Evolutionary conservation across 2,888 invertebrate species (phyloP).

Genomic region (Vesta saturnalis): DNA sequence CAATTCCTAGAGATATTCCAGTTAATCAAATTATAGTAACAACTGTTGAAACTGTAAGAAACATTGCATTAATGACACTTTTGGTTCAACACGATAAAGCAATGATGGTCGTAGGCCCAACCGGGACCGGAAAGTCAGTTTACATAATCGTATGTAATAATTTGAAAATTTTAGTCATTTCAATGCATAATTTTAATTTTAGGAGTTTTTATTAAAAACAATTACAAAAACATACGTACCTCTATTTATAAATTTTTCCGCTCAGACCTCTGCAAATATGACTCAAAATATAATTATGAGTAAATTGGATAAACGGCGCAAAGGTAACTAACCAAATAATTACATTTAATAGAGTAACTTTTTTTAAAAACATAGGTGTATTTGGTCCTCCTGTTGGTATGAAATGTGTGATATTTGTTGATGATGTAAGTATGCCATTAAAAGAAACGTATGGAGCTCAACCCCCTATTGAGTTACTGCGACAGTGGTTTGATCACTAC

Average conservation of each 20-base stretch:
- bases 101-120: constrained; percentile 90
- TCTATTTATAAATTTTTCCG: constrained; percentile 90
- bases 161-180: too few species aligned
- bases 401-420: constrained; percentile 89
- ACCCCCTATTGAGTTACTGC: constrained; percentile 90
- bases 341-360: neutral
- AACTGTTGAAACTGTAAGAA: constrained; percentile 89
- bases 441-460: constrained; percentile 92
- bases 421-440: constrained; percentile 96
- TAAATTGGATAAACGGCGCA: constrained; percentile 90
- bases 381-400: constrained; percentile 94
- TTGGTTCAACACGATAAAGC: constrained; percentile 86
- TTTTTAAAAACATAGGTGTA: constrained; percentile 68
- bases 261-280: constrained; percentile 92
- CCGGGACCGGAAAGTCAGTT: constrained; percentile 94
- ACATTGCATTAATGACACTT: constrained; percentile 80
- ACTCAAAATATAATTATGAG: constrained; percentile 96
- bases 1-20: constrained; percentile 88
- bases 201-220: constrained; percentile 84
- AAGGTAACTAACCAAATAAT: constrained; percentile 68
- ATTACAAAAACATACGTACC: constrained; percentile 84
- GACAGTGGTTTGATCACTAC: constrained; percentile 90
- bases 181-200: constrained; percentile 43
- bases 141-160: constrained; percentile 75
- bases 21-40: constrained; percentile 96